phyloP scores from a whole-genome alignment of 2,113 vertebrate species.

The Azemiops feae region DNA sequence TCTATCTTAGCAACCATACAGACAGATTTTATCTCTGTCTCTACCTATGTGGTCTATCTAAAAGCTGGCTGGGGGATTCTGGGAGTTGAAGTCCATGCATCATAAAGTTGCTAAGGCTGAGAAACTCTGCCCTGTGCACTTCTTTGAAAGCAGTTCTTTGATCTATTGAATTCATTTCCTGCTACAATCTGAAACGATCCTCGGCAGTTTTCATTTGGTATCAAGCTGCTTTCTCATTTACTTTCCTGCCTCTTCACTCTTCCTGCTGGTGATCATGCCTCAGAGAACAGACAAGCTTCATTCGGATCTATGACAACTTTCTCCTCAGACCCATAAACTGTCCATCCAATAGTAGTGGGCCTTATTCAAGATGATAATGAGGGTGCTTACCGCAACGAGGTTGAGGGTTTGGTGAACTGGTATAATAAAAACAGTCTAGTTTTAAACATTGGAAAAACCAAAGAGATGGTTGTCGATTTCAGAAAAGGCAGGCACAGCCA shows the following conservation, averaged over 20 bases:
- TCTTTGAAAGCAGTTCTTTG: background rate
- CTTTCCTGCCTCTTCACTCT: background rate
- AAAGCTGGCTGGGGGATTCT: background rate
- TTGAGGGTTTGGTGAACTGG: too few relatives aligned
- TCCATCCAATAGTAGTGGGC: too few relatives aligned
- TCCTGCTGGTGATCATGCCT: too few relatives aligned
- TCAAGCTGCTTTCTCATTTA: background rate
- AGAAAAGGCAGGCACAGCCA: too few relatives aligned
- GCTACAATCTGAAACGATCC: background rate
- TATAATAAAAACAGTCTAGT: too few relatives aligned
- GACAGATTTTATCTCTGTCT: background rate
- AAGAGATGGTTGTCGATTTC: too few relatives aligned
- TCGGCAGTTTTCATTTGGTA: background rate
- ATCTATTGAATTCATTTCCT: background rate
- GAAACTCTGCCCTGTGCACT: background rate
- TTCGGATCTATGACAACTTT: too few relatives aligned
- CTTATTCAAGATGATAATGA: too few relatives aligned
- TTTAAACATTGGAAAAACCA: too few relatives aligned
- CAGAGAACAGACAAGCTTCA: too few relatives aligned
- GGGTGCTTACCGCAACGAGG: too few relatives aligned
- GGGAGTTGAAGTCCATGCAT: background rate
- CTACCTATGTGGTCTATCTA: background rate
- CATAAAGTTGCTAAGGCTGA: background rate
- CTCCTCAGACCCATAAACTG: too few relatives aligned
- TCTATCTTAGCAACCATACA: background rate